Conservation (phyloP, 2,888 invertebrate genomes). For the Empis stercorea region DNA sequence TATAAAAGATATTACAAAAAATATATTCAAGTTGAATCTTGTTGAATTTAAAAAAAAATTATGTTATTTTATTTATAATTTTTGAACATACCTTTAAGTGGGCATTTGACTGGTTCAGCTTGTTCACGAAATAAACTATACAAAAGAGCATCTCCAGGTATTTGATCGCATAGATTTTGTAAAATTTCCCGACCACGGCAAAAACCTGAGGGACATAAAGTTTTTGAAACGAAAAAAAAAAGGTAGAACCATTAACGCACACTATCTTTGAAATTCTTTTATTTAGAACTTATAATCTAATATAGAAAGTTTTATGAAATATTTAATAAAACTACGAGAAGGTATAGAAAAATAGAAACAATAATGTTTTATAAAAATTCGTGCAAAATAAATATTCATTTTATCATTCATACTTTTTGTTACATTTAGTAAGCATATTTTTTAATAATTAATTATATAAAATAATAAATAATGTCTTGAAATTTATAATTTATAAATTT, state of each 20-base stretch:
- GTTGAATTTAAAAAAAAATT: not conserved
- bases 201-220: conserved; percentile 38
- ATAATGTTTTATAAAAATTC: too few species aligned
- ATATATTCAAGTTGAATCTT: not conserved
- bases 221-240: conserved; percentile 16
- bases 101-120: conserved; percentile 79
- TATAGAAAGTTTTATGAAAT: too few species aligned
- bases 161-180: conserved; percentile 69
- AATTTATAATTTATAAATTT: too few species aligned
- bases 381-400: too few species aligned
- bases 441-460: too few species aligned
- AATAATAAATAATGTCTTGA: too few species aligned
- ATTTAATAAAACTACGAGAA: too few species aligned
- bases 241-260: conserved; percentile 27
- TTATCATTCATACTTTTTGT: too few species aligned
- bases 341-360: too few species aligned
- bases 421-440: too few species aligned
- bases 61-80: not conserved
- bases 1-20: conserved; percentile 36
- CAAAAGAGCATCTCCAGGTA: conserved; percentile 77
- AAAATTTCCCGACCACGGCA: conserved; percentile 49
- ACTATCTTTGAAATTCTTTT: conserved; percentile 13
- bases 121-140: conserved; percentile 84
- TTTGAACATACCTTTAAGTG: conserved; percentile 48
- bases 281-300: too few species aligned